A percentile compares a stretch with the other conserved stretches of the same genome.
These are phyloP conservation scores for Esox lucius DNA, from an alignment of 2,797 vertebrate genomes.

Conservation along the genomic window DNA sequence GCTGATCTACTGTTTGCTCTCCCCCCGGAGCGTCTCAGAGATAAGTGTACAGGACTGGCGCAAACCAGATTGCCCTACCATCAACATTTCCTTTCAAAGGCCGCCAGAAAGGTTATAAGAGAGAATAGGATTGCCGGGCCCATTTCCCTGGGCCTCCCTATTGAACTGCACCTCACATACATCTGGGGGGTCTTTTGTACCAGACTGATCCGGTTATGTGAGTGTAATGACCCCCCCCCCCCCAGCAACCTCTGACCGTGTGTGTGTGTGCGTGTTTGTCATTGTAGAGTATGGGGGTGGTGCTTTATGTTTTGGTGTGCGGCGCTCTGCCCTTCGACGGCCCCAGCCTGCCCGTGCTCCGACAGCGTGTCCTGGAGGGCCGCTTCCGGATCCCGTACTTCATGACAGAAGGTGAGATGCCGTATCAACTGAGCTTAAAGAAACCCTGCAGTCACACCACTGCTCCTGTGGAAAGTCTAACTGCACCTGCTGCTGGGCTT, in stretches of 20 bases:
- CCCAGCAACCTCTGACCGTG: neutral
- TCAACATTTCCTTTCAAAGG: neutral
- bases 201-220: neutral
- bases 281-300: constrained; percentile 95
- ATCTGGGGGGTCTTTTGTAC: neutral
- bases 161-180: neutral
- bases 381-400: constrained; percentile 99
- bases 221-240: neutral
- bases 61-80: neutral
- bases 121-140: neutral
- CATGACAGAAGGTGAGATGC: constrained; percentile 96
- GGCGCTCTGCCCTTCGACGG: constrained; percentile 96
- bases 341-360: constrained; percentile 91
- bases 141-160: neutral
- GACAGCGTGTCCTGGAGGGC: constrained; percentile 95
- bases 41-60: neutral
- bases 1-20: neutral
- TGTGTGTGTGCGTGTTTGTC: constrained; percentile 38
- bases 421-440: neutral
- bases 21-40: neutral
- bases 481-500: neutral
- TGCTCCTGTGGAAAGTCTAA: neutral
- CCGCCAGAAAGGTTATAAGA: neutral
- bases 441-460: neutral
- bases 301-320: constrained; percentile 96